Base-by-base conservation (phyloP, 2,797 vertebrate species). In the Bradypodion pumilum region DNA sequence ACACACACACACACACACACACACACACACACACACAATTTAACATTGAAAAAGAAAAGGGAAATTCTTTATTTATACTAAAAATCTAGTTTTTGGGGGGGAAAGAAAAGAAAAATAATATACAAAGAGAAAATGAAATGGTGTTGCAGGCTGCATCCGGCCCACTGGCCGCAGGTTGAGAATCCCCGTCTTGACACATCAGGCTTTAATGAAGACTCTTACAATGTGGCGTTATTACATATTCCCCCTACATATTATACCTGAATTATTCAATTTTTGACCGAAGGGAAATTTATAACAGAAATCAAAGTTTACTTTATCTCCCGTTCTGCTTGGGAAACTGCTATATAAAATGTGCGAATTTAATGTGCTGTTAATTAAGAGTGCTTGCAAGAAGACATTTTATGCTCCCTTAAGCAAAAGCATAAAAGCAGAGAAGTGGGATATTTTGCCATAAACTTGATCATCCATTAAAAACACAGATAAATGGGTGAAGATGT, bases 361-460 rank as follows among this genome's bases (percentile, higher is more conserved):
- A 40, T n/a, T 82, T 81, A 78, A 88, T 74, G 74, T 74, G 60
- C 56, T 82, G 60, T 78, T 78, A 87, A 85, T 81, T 84, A 88
- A 78, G 27, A 40, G 13, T 44, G 69, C 69, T 29, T 74, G 78
- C 85, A 78, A 85, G 60, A 32, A 82, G 52, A 63, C 15, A 25
- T 85, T 60, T 74, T 68, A 82, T 40, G 42, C 49, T 29, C 69
- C 62, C 79, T 85, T 62, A 85, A 82, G 69, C 23, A 74, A 68
- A 80, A 49, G 49, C 32, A 66, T 83, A 65, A 69, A 62, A 60
- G 9, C 6, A 35, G 35, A 27, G 52, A 65, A 49, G 7, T 25
- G n/a, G n/a, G 68, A 79, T 56, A 21, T 46, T 74, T 86, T 37
- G 52, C 42, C 52, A 80, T 85, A 37, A 70, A 40, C 23, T 29